Evolutionary conservation across 2,797 vertebrate genomes (phyloP).

Genomic region (Trichosurus vulpecula): DNA sequence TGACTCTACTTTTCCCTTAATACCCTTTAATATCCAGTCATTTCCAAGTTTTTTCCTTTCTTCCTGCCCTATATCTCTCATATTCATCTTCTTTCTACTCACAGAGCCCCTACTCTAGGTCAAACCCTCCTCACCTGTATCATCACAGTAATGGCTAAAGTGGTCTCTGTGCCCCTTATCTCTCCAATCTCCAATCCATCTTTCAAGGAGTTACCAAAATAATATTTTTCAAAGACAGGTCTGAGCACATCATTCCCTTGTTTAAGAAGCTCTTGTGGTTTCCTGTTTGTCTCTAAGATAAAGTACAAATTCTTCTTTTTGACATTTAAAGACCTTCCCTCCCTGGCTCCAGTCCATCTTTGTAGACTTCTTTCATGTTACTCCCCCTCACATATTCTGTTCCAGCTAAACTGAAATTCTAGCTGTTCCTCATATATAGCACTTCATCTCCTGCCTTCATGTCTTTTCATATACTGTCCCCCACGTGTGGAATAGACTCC

Average conservation of each 20-base stretch:
- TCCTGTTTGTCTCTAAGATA: not conserved
- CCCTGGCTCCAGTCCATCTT: not conserved
- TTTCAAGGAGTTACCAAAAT: not conserved
- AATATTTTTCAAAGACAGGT: not conserved
- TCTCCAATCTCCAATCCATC: not conserved
- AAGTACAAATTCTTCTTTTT: not conserved
- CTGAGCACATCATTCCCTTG: not conserved
- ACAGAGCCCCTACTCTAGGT: not conserved
- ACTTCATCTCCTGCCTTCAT: not conserved
- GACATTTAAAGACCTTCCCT: not conserved
- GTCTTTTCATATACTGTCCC: not conserved
- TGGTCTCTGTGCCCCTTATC: not conserved
- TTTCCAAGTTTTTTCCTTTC: not conserved
- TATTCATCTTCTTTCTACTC: not conserved
- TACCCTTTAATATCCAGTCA: not conserved
- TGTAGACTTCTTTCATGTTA: not conserved
- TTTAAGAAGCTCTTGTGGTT: not conserved
- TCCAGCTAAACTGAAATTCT: not conserved
- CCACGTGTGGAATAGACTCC: not conserved
- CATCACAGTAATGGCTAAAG: not conserved
- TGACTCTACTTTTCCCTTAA: not conserved
- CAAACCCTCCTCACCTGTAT: not conserved
- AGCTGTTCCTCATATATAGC: not conserved
- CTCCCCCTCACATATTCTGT: not conserved
- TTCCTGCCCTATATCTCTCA: not conserved